Evolutionary conservation across 1,140 invertebrate species (phyloP).

Genomic region (Luehdorfia chinensis): DNA sequence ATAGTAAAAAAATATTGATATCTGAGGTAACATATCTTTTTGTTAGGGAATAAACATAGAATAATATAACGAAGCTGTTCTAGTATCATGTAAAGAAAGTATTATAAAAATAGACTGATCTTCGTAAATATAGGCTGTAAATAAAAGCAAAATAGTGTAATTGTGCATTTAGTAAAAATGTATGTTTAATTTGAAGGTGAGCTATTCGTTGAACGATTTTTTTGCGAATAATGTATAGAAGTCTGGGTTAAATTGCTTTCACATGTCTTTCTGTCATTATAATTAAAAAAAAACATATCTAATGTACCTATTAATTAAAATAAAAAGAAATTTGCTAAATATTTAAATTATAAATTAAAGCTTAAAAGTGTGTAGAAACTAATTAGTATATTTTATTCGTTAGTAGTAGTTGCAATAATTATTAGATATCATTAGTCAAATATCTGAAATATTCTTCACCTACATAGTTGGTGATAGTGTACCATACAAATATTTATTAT

Average conservation of each 20-base stretch:
- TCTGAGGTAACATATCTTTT: background rate
- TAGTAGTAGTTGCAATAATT: too few species aligned
- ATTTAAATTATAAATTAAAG: conserved; percentile 2
- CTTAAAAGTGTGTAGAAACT: background rate
- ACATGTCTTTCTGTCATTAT: conserved; percentile 7
- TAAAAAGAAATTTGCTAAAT: background rate
- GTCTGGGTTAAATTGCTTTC: conserved; percentile 8
- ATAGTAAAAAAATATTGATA: background rate
- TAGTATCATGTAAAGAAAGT: conserved; percentile 12
- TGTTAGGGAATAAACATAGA: background rate
- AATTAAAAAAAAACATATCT: conserved; percentile 13
- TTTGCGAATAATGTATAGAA: conserved; percentile 6
- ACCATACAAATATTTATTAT: too few species aligned
- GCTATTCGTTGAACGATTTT: background rate
- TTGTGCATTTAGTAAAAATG: background rate
- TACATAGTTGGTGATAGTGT: too few species aligned
- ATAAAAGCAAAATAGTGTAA: conserved; percentile 14
- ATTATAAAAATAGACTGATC: conserved; percentile 17
- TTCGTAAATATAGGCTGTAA: conserved; percentile 14
- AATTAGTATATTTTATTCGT: background rate
- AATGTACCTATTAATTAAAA: conserved; percentile 1
- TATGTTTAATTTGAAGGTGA: background rate
- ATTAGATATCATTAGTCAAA: too few species aligned
- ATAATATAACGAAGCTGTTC: background rate
- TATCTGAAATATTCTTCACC: too few species aligned